Base-by-base conservation (phyloP, 1,140 invertebrate genomes). In the Drosophila lini region DNA sequence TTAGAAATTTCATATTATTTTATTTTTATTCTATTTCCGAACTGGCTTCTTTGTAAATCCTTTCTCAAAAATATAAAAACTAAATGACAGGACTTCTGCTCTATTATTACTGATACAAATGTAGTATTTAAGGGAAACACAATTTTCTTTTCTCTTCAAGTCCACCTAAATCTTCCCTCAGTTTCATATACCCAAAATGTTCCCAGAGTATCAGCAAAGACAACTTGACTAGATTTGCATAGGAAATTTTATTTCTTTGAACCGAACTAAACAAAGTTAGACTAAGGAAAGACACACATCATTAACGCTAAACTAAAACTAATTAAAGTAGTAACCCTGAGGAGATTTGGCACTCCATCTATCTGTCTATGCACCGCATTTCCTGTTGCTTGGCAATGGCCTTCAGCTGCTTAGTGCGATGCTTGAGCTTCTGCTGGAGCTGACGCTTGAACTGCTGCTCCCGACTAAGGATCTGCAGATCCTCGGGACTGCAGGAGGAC, bases 241-340 rank as follows among this genome's bases (percentile, higher is more conserved):
- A 34, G 40, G 78, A 85, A 84, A 80, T 81, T 81, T 41, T 62
- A 84, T 85, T 85, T 85, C 75, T 61, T 57, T 73, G 38, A 50
- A 42, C 48, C 65, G 31, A 65, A 40, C 59, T 62, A 22, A 55
- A 69, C 48, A 62, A 56, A 74, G 47, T 47, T 70, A 56, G 58
- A 42, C 75, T 60, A 53, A 32, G 36, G 36, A 68, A 68, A 55
- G 19, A 32, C 63, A 69, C 62, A 69, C 65, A 69, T 69, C 47
- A 68, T 69, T 68, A 55, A 50, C 65, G 63, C 38, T 67, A 38
- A 81, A 22, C 53, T 74, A 63, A 77, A 68, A 76, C 73, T 77
- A 74, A 56, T 56, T 64, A 74, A 58, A 56, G 34, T 55, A 22
- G 22, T 32, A 38, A 22, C 36, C 62, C 63, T 36, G 19, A n/a